Evolutionary conservation across 2,888 invertebrate genomes (phyloP).

Genomic region (Hyalella azteca): DNA sequence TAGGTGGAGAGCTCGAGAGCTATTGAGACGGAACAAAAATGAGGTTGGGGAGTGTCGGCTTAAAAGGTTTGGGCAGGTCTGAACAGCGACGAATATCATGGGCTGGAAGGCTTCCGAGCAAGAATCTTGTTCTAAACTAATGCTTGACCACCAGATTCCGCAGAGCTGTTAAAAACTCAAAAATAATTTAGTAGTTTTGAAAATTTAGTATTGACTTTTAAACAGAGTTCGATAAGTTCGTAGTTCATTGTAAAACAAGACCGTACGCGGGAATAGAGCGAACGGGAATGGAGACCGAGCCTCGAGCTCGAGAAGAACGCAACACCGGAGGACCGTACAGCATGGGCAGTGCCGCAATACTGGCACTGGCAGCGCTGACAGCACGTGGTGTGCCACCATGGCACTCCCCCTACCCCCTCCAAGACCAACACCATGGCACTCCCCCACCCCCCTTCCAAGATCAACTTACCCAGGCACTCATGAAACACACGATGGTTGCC

Average conservation of each 20-base stretch:
- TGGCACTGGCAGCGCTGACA: conserved; percentile 22
- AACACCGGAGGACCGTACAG: background rate
- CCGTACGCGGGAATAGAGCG: background rate
- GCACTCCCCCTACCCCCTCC: background rate
- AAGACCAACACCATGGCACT: no score
- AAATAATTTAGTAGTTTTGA: no score
- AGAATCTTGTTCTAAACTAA: no score
- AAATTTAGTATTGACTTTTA: no score
- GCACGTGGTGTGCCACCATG: background rate
- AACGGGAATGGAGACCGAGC: background rate
- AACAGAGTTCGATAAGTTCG: no score
- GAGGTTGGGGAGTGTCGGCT: background rate
- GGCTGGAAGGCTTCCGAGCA: no score
- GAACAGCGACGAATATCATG: background rate
- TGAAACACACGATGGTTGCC: no score
- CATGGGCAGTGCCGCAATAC: conserved; percentile 21
- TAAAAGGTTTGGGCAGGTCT: conserved; percentile 10
- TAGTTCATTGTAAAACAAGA: background rate
- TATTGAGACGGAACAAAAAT: background rate
- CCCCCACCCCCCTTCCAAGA: no score
- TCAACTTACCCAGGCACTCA: no score
- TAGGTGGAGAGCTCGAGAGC: background rate
- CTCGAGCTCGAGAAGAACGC: background rate
- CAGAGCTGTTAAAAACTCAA: no score
- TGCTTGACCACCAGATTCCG: no score